Evolutionary conservation across 1,140 invertebrate genomes (phyloP), one percentile per base, ranked within the genome.

Genomic region (Oscheius sp.): DNA sequence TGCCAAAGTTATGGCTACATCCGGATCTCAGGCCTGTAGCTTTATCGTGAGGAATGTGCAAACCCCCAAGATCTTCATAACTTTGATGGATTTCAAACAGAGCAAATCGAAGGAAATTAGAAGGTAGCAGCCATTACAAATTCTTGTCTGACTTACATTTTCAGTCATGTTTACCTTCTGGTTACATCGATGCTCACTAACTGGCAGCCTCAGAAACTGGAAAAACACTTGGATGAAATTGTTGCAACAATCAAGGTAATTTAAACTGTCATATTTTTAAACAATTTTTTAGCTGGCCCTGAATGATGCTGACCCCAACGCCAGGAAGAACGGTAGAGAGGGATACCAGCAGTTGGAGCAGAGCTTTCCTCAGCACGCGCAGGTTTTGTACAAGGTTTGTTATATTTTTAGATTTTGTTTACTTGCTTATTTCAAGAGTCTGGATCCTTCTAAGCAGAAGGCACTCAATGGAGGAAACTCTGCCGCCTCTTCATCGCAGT

Each of bases 401-500:
- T 42, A 7, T 42, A 23, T 55, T 4, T 55, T 23, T 55, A 7
- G 26, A 13, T 26, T 32, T 63, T 34, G 26, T 32, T 63, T 10
- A 63, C 7, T 35, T 63, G 1, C 10, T 32, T 45, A 15, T 45
- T 63, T 63, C 10, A 13, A 63, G 61, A 36, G 28, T 10, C 61
- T 63, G 18, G 61, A 63, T 42, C 61, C 61, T 4, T n/a, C 15
- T 18, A 34, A 38, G 18, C 61, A 63, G 61, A 63, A 63, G 26
- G 35, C 23, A 13, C 31, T 63, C 7, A 32, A 26, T 18, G 61
- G 61, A 29, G 31, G 61, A 13, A 32, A 26, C 31, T 63, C 61
- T 10, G 61, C 61, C 13, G 61, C 61, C 7, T 63, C 61, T 13
- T 63, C 61, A 38, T 18, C 61, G 20, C 61, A 63, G 32, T 63